These are phyloP conservation scores for Drosophila ironensis DNA, from an alignment of 1,140 invertebrate genomes.

Conservation along the genomic window DNA sequence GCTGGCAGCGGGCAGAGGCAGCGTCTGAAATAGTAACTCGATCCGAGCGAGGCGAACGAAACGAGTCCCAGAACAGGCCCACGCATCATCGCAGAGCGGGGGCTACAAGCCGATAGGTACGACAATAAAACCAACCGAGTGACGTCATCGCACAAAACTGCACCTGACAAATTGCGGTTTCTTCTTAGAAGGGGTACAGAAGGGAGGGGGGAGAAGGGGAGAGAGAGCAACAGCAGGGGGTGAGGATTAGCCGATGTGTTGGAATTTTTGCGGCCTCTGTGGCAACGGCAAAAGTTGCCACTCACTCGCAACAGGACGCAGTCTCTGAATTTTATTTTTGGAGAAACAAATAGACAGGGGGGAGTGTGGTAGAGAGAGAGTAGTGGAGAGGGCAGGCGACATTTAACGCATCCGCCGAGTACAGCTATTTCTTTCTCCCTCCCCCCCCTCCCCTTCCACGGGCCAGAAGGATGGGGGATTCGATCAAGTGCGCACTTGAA, in stretches of 20 bases:
- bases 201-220: neutral
- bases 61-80: no score
- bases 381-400: constrained; percentile 69
- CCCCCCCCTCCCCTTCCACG: neutral
- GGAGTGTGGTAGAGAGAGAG: no score
- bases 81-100: no score
- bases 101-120: no score
- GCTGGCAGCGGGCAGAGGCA: no score
- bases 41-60: no score
- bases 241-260: constrained; percentile 53
- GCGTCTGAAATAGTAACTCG: no score
- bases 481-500: constrained; percentile 72
- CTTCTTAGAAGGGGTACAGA: neutral
- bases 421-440: constrained; percentile 46
- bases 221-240: constrained; percentile 7
- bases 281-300: constrained; percentile 55
- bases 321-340: constrained; percentile 65
- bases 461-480: no score
- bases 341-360: no score
- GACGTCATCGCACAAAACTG: constrained; percentile 59
- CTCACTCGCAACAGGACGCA: constrained; percentile 27
- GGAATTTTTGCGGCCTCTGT: constrained; percentile 68
- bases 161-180: constrained; percentile 51
- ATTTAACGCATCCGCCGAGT: constrained; percentile 51
- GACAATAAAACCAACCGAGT: constrained; percentile 49